Evolutionary conservation across 2,113 vertebrate species (phyloP), one percentile per base, ranked within the genome.

Genomic region (Rhipidura dahli): DNA sequence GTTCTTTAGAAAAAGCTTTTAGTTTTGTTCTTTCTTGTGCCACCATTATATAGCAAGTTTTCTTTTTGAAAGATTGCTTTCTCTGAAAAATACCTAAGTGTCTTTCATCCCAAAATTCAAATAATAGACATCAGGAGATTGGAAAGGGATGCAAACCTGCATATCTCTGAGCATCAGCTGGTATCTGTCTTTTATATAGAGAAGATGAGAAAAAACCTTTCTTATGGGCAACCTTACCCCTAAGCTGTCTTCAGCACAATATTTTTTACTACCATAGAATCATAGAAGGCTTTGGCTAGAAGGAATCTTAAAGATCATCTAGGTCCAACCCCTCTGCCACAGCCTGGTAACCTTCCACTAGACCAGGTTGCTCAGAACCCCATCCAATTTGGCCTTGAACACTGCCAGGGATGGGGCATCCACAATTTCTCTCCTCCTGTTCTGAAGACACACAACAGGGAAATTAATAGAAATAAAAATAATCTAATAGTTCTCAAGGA

Each of bases 191-290:
- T 76, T 57, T n/a, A 61, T 13, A 28, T 2, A 57, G 13, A 65
- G 26, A 76, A 31, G n/a, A 68, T 64, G 47, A 70, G 31, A 44
- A 56, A 59, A 83, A 69, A 27, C 8, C 15, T 53, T 90, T 82
- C 11, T 57, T 31, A 30, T 1, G 2, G 40, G 2, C 10, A 31
- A 61, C 14, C 20, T 59, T 63, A 50, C 5, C 37, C 1, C 0
- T 70, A 54, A 63, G 5, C 26, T 64, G 30, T 56, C 24, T 88
- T 6, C 37, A 60, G 35, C 21, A 75, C 6, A 69, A 0, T 54
- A 23, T 59, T n/a, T 33, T 71, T 69, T 35, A 30, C 15, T 42
- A 9, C 28, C 14, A 42, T 4, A 64, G 21, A 42, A 47, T 71
- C 40, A 63, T 10, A 49, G 21, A 42, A 64, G 22, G 13, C 23